Conservation (phyloP, 2,113 vertebrate genomes). For the Cnemophilus loriae region DNA sequence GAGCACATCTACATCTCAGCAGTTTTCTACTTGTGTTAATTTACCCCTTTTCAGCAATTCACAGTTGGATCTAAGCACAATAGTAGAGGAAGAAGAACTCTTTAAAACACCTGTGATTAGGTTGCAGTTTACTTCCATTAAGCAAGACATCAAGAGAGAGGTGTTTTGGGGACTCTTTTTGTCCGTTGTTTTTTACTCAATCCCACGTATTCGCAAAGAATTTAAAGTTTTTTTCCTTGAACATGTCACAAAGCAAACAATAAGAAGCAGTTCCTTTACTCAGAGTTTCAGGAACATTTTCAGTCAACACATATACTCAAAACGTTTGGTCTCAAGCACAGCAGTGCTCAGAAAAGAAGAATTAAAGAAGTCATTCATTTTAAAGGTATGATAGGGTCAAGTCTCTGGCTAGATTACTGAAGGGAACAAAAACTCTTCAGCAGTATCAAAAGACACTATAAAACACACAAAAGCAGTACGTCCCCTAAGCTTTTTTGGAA, state of each 20-base stretch:
- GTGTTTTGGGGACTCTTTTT: not conserved
- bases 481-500: constrained; percentile 5
- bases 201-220: not conserved
- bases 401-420: constrained; percentile 18
- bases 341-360: not conserved
- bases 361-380: constrained; percentile 22
- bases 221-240: not conserved
- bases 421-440: constrained; percentile 29
- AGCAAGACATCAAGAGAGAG: not conserved
- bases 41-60: not conserved
- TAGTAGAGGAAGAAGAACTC: not conserved
- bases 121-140: not conserved
- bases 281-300: constrained; percentile 10
- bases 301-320: not conserved
- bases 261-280: not conserved
- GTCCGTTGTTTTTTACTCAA: not conserved
- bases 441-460: not conserved
- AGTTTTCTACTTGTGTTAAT: not conserved
- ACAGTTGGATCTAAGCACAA: not conserved
- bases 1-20: not conserved
- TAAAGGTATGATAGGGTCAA: constrained; percentile 30
- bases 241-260: not conserved
- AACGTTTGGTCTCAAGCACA: not conserved
- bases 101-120: not conserved
- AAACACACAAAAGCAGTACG: not conserved